Base-by-base conservation (phyloP, 2,888 invertebrate genomes). In the Dicyrtoma fusca region DNA sequence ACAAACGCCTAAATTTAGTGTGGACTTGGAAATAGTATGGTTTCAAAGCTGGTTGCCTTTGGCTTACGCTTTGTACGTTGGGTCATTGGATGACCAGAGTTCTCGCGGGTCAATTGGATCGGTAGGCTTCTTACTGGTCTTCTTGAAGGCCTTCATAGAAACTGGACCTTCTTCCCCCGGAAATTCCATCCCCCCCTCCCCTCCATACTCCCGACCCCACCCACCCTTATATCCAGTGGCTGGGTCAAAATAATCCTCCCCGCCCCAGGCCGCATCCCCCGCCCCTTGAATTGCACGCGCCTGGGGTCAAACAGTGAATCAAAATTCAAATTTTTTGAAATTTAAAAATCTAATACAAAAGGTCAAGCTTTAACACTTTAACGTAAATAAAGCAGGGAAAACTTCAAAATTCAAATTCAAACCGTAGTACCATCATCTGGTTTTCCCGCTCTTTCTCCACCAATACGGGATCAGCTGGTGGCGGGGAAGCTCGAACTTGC, bases 381-480 rank as follows among this genome's bases (percentile, higher is more conserved):
- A n/a, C n/a, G n/a, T 13, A 61, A 26, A 61, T n/a, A n/a, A n/a
- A n/a, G n/a, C n/a, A n/a, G n/a, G n/a, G n/a, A n/a, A n/a, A n/a
- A n/a, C n/a, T n/a, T n/a, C n/a, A n/a, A n/a, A n/a, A n/a, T n/a
- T n/a, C n/a, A n/a, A n/a, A n/a, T n/a, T n/a, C n/a, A n/a, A n/a
- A n/a, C n/a, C n/a, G n/a, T 11, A 25, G 8, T 59, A 65, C 71
- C 65, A 65, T 25, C 1, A 71, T 10, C 44, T 65, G 57, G 13
- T 14, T 26, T 23, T 25, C 25, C 0, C 51, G 44, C 19, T 78
- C 74, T 3, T 70, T 61, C 55, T 80, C 80, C 0, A 79, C 53
- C 8, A 75, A 74, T 1, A 71, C 17, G 4, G 80, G 80, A 63
- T 78, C 70, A 64, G 45, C 71, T 1, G 79, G 77, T 0, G 79